phyloP scores from a whole-genome alignment of 2,113 vertebrate genomes.

The Ellobius talpinus region DNA sequence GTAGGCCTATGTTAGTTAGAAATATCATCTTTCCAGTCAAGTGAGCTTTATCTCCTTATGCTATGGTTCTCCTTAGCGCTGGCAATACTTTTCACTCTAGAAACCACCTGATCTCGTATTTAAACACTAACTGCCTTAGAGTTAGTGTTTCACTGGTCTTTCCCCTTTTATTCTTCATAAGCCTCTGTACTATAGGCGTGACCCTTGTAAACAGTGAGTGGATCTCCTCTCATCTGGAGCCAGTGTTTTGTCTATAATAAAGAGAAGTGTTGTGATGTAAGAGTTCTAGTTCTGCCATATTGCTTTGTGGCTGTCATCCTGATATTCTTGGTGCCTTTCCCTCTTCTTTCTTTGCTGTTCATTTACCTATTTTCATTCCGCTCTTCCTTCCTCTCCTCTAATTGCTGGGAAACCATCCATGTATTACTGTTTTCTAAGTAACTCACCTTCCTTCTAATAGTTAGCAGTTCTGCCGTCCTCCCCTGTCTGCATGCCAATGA shows the following conservation, averaged over 20 bases:
- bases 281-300: background rate
- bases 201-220: background rate
- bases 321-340: background rate
- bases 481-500: background rate
- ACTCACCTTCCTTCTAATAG: background rate
- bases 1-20: background rate
- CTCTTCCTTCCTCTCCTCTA: slow-evolving; percentile 18
- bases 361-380: background rate
- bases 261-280: background rate
- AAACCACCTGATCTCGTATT: background rate
- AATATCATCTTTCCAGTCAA: background rate
- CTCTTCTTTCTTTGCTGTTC: background rate
- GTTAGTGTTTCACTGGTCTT: background rate
- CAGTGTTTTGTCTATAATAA: background rate
- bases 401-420: background rate
- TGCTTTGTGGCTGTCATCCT: slow-evolving; percentile 3
- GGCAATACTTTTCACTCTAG: background rate
- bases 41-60: background rate
- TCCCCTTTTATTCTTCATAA: background rate
- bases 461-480: background rate
- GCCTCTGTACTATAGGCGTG: background rate
- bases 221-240: background rate
- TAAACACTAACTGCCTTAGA: background rate
- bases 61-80: background rate
- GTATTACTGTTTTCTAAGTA: background rate